A percentile compares a stretch with the other conserved stretches of the same genome.
Evolutionary conservation across 2,888 invertebrate species (phyloP).

Genomic region (Phaonia tiefii): DNA sequence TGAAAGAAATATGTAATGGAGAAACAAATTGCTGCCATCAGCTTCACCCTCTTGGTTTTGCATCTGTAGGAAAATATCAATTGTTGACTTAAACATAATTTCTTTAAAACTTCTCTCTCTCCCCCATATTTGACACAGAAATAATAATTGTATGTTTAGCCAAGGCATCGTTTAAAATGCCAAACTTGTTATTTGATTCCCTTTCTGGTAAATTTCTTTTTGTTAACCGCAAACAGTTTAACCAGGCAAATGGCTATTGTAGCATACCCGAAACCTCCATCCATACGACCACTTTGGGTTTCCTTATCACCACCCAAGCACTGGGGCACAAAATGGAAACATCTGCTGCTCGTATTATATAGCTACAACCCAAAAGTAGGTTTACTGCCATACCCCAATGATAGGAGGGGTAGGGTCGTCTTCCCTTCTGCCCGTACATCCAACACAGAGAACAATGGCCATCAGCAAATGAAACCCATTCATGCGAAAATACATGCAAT

Average conservation of each 20-base stretch:
- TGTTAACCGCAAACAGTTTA: conserved; percentile 37
- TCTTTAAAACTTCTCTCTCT: too few species aligned
- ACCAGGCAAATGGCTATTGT: conserved; percentile 30
- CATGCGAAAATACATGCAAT: conserved; percentile 79
- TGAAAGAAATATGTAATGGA: too few species aligned
- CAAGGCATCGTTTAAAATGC: conserved; percentile 12
- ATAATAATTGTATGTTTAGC: not conserved
- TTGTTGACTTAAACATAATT: too few species aligned
- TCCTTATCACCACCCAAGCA: not conserved
- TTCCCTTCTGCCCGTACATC: not conserved
- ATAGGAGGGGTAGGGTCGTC: conserved; percentile 32
- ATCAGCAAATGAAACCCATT: conserved; percentile 75
- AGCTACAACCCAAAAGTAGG: conserved; percentile 42
- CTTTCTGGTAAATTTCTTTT: conserved; percentile 35
- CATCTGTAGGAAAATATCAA: too few species aligned
- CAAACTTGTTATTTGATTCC: conserved; percentile 13
- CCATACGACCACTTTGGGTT: not conserved
- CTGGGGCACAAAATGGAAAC: conserved; percentile 52
- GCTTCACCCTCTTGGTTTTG: too few species aligned
- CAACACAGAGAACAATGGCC: conserved; percentile 16
- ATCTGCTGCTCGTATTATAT: conserved; percentile 53
- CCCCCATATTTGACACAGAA: conserved; percentile 14
- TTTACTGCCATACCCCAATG: not conserved
- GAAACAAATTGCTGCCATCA: too few species aligned
- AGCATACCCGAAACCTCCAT: conserved; percentile 9